Conservation (phyloP, 1,140 invertebrate species). For the Solenopsis fugax region DNA sequence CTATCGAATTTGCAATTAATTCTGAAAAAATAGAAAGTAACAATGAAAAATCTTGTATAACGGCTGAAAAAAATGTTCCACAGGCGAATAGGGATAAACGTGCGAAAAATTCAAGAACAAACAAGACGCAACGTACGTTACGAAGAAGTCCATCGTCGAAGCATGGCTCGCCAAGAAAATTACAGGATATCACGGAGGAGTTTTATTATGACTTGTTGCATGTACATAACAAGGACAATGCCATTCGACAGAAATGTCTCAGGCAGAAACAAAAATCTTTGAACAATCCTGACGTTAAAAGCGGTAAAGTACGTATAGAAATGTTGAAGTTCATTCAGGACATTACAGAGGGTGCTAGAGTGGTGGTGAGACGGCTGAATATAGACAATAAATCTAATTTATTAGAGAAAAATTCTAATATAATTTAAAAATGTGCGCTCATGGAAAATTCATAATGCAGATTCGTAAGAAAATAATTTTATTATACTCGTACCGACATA, state of each 20-base stretch:
- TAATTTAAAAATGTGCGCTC: constrained; percentile 47
- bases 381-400: constrained; percentile 75
- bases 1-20: not conserved
- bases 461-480: not conserved
- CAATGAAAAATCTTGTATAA: not conserved
- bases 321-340: constrained; percentile 83
- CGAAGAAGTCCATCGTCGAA: not conserved
- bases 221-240: constrained; percentile 53
- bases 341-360: constrained; percentile 81
- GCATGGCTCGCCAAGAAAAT: constrained; percentile 33
- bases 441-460: constrained; percentile 43
- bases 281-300: constrained; percentile 20
- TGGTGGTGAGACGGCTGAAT: constrained; percentile 81
- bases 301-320: constrained; percentile 71
- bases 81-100: not conserved
- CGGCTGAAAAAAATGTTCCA: not conserved
- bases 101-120: not conserved
- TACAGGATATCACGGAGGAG: constrained; percentile 65
- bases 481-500: not conserved
- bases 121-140: constrained; percentile 2
- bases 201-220: constrained; percentile 63
- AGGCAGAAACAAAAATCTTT: constrained; percentile 31
- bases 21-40: not conserved
- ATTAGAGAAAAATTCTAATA: constrained; percentile 65
- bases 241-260: constrained; percentile 45